phyloP scores from a whole-genome alignment of 2,113 vertebrate species.

The Sturnira hondurensis region DNA sequence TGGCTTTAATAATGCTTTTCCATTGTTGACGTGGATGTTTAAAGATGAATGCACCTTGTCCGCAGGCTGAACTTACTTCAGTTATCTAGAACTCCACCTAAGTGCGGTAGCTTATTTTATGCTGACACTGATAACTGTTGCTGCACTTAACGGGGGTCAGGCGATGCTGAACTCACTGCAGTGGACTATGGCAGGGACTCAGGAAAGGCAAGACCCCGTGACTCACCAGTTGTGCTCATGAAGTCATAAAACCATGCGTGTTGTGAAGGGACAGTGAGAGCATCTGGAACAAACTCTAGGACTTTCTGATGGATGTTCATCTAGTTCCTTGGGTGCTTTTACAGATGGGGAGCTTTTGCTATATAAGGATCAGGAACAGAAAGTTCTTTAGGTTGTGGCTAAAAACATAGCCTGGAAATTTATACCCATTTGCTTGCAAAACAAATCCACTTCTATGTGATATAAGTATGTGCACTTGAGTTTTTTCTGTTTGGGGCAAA shows the following conservation, averaged over 20 bases:
- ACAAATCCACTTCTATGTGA: not conserved
- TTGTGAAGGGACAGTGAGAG: not conserved
- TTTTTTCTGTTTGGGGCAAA: not conserved
- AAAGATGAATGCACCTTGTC: not conserved
- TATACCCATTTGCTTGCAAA: not conserved
- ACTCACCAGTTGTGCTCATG: not conserved
- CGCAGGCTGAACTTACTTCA: not conserved
- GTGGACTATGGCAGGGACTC: not conserved
- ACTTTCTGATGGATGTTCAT: not conserved
- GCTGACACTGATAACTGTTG: not conserved
- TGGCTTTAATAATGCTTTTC: not conserved
- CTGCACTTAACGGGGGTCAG: accelerated
- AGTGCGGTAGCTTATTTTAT: not conserved
- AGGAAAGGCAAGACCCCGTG: not conserved
- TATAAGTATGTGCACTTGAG: not conserved
- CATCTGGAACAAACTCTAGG: too few relatives aligned
- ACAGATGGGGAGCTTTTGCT: not conserved
- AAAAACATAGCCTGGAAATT: not conserved
- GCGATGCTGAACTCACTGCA: not conserved
- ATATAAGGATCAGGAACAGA: not conserved
- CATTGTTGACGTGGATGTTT: not conserved
- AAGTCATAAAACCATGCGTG: not conserved
- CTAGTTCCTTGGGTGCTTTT: not conserved
- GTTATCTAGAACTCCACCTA: not conserved
- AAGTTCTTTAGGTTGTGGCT: not conserved